Evolutionary conservation across 2,888 invertebrate genomes (phyloP), one percentile per base, ranked within the genome.

Genomic region (Kryphioiulus occultus): DNA sequence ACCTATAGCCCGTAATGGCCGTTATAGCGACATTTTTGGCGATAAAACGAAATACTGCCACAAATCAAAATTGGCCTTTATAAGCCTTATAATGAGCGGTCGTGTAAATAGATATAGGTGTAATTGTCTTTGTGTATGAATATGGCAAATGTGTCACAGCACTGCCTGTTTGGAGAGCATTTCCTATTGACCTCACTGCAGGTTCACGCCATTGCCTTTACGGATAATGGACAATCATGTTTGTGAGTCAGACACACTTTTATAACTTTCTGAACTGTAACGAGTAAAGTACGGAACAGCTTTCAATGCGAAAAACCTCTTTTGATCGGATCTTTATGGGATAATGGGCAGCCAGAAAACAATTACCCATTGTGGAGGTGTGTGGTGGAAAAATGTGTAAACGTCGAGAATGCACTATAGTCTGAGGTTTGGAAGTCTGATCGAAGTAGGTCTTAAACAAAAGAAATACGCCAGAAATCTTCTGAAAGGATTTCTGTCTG

Each of bases 351-450:
- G 26, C 17, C 78, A 30, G 78, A 32, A 78, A 78, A 78, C 78
- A 78, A 78, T 78, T 78, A 78, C 78, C 78, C 17, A 78, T 78
- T 78, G 78, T 78, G 78, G 78, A 78, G 78, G 78, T 78, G 78
- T 78, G 9, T 44, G 22, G 9, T 44, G 22, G 68, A 30, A 78
- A 78, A 78, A 30, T 78, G 78, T 78, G 78, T 26, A 78, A 68
- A 68, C 12, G 68, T 68, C 26, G 68, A 22, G 26, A 68, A 68
- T 68, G 68, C 26, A 68, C 12, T 26, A 68, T 22, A 26, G 68
- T 22, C n/a, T 39, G 9, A 78, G 30, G 30, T 1, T 26, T 15
- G 15, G 30, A 30, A 12, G 78, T 78, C 12, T 15, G 30, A 32
- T 78, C 30, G 78, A 78, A 78, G 30, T 78, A 78, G 78, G 78